A percentile compares a stretch with the other conserved stretches of the same genome.
phyloP scores from a whole-genome alignment of 2,888 invertebrate genomes.

The Agrotis segetum region DNA sequence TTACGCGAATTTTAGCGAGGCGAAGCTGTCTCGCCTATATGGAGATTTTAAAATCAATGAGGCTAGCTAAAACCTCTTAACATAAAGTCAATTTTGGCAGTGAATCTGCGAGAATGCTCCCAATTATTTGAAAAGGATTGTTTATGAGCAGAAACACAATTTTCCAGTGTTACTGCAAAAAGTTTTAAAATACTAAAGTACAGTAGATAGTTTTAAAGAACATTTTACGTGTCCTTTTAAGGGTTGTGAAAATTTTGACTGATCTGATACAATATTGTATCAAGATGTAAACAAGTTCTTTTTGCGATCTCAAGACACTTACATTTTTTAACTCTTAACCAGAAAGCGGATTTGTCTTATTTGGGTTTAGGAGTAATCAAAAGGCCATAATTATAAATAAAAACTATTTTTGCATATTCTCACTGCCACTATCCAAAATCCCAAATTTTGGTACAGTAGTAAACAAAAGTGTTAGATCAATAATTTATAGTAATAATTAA shows the following conservation, averaged over 20 bases:
- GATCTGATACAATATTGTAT: neutral
- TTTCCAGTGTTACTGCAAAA: neutral
- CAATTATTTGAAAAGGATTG: neutral
- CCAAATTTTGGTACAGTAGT: neutral
- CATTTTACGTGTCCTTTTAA: constrained; percentile 2
- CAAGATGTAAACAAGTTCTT: neutral
- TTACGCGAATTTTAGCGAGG: constrained; percentile 37
- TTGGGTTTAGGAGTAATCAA: neutral
- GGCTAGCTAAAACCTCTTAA: constrained; percentile 2
- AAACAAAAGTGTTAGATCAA: neutral
- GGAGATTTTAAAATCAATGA: neutral
- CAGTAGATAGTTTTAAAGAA: neutral
- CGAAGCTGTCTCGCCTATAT: constrained; percentile 10
- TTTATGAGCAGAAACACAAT: neutral
- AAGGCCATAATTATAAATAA: neutral
- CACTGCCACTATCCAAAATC: neutral
- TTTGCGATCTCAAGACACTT: constrained; percentile 22
- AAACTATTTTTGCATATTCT: neutral
- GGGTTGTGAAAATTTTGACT: constrained; percentile 27
- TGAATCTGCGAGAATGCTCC: neutral
- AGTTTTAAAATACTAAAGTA: too few species aligned
- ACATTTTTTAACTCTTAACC: neutral
- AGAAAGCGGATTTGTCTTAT: neutral
- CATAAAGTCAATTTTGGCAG: neutral
- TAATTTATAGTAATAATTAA: neutral